phyloP scores from a whole-genome alignment of 2,888 invertebrate genomes.

The Leptopterna dolabrata region DNA sequence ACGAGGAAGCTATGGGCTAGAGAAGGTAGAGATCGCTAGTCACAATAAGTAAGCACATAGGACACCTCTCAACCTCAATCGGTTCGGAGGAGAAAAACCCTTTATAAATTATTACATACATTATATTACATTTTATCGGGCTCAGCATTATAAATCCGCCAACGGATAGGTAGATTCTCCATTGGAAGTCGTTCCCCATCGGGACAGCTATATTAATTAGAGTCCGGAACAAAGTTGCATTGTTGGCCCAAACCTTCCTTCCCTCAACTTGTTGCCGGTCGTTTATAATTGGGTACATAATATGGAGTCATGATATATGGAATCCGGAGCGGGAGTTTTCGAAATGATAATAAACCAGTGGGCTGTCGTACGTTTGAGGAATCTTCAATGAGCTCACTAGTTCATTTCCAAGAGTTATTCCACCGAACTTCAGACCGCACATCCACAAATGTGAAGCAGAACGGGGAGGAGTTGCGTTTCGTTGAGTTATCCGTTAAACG shows the following conservation, averaged over 20 bases:
- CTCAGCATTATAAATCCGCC: neutral
- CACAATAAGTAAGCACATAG: too few species aligned
- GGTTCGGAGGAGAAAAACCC: neutral
- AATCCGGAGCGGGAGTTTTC: neutral
- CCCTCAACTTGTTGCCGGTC: neutral
- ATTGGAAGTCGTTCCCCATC: neutral
- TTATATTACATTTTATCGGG: neutral
- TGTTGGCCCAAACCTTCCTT: neutral
- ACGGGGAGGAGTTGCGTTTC: too few species aligned
- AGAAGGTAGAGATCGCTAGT: too few species aligned
- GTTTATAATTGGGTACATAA: neutral
- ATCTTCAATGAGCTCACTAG: neutral
- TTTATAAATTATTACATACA: too few species aligned
- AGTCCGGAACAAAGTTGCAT: neutral
- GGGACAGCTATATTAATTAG: slow-evolving; percentile 3
- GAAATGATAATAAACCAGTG: neutral
- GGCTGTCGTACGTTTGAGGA: neutral
- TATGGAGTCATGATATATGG: neutral
- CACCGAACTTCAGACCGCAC: too few species aligned
- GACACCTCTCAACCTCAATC: too few species aligned
- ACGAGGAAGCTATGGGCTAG: too few species aligned
- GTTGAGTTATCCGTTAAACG: too few species aligned
- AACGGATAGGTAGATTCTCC: neutral
- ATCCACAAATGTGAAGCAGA: too few species aligned
- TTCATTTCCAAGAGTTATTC: too few species aligned